These are phyloP conservation scores for Cyprinella venusta DNA, from an alignment of 2,797 vertebrate genomes.

Conservation along the genomic window DNA sequence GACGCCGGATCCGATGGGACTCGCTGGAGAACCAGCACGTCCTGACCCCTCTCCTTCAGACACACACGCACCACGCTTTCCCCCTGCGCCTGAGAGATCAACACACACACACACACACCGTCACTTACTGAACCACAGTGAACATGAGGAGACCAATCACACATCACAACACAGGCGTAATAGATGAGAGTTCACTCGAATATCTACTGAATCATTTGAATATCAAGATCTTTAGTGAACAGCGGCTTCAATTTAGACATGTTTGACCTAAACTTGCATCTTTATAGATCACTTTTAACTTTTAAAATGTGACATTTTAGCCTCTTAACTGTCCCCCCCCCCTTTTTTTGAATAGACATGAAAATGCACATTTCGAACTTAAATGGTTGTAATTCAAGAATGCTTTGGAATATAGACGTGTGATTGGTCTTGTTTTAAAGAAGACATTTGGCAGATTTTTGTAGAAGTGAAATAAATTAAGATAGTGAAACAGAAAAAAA, in stretches of 20 bases:
- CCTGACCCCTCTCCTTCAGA: slow-evolving; percentile 87
- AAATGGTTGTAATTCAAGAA: no score
- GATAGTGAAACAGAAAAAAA: no score
- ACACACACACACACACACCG: not conserved
- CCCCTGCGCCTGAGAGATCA: slow-evolving; percentile 67
- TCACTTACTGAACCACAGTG: not conserved
- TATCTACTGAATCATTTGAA: not conserved
- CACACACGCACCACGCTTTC: slow-evolving; percentile 83
- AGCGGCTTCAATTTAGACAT: not conserved
- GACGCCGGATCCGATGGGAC: slow-evolving; percentile 85
- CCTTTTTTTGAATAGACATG: no score
- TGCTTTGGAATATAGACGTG: no score
- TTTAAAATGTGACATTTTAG: no score
- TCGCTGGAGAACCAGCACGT: slow-evolving; percentile 90
- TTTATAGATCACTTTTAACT: no score
- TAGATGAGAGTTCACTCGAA: not conserved
- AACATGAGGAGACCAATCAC: not conserved
- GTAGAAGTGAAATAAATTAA: no score
- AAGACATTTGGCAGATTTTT: no score
- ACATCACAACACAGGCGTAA: not conserved
- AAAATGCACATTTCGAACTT: no score
- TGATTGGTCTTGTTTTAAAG: no score
- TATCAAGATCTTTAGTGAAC: not conserved
- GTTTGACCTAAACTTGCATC: not conserved
- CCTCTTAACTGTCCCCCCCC: no score